These are phyloP conservation scores for Maconellicoccus hirsutus DNA, from an alignment of 1,140 invertebrate species.

Conservation along the genomic window DNA sequence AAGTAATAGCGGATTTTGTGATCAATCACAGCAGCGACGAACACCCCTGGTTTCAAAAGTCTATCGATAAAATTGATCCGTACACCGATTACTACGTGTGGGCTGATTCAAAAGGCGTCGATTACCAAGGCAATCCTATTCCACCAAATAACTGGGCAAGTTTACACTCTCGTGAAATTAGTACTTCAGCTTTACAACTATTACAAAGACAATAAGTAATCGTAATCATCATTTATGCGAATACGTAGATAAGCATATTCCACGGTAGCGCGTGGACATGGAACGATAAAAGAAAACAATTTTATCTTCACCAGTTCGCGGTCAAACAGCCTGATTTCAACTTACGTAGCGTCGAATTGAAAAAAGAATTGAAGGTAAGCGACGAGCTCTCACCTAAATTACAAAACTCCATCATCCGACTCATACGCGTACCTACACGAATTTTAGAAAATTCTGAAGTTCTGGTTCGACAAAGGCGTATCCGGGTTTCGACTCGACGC, in stretches of 20 bases:
- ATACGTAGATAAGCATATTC: slow-evolving; percentile 45
- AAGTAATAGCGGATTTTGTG: slow-evolving; percentile 69
- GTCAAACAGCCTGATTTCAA: slow-evolving; percentile 62
- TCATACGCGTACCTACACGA: background rate
- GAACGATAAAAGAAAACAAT: slow-evolving; percentile 49
- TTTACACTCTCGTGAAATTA: background rate
- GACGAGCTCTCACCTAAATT: background rate
- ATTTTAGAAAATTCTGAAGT: slow-evolving; percentile 36
- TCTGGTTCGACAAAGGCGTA: slow-evolving; percentile 54
- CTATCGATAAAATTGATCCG: slow-evolving; percentile 40
- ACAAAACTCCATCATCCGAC: too few relatives aligned
- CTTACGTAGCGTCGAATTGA: slow-evolving; percentile 30
- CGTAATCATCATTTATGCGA: background rate
- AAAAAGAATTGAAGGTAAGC: slow-evolving; percentile 23
- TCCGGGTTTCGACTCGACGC: slow-evolving; percentile 58
- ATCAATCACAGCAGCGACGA: slow-evolving; percentile 71
- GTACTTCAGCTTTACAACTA: background rate
- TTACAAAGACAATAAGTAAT: background rate
- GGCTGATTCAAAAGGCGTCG: slow-evolving; percentile 40
- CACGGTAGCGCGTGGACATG: slow-evolving; percentile 59
- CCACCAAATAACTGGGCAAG: slow-evolving; percentile 47
- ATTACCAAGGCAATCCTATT: slow-evolving; percentile 32
- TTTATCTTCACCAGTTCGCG: slow-evolving; percentile 60
- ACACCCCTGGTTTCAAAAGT: slow-evolving; percentile 65
- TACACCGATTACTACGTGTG: slow-evolving; percentile 67